Evolutionary conservation across 2,113 vertebrate species (phyloP).

Genomic region (Naja naja): DNA sequence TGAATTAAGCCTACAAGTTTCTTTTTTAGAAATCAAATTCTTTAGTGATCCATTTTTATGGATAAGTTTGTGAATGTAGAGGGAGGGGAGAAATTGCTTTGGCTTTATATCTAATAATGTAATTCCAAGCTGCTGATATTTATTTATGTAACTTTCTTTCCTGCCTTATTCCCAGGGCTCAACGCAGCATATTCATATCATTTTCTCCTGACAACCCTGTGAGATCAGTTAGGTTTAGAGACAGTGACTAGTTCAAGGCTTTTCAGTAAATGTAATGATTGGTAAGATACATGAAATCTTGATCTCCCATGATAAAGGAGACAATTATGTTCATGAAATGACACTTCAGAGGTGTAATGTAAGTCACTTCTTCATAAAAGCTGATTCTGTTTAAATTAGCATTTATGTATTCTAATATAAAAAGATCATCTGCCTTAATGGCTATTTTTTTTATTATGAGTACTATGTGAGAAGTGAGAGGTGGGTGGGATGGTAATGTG

Average conservation of each 20-base stretch:
- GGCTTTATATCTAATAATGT: neutral
- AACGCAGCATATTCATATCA: neutral
- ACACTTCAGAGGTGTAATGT: neutral
- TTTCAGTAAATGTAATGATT: neutral
- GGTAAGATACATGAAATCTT: neutral
- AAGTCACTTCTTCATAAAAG: neutral
- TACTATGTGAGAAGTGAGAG: neutral
- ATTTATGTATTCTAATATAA: neutral
- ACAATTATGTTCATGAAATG: neutral
- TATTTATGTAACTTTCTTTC: conserved; percentile 9
- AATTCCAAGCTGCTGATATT: conserved; percentile 1
- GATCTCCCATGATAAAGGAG: neutral
- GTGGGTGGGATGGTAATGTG: neutral
- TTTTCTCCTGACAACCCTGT: neutral
- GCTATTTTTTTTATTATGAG: neutral
- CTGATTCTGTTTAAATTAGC: neutral
- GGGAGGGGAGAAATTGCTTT: neutral
- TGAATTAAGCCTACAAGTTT: neutral
- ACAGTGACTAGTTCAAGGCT: neutral
- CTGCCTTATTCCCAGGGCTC: neutral
- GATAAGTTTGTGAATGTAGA: neutral
- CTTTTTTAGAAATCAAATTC: neutral
- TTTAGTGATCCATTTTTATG: neutral
- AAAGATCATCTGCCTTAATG: neutral
- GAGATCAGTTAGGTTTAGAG: neutral